phyloP scores from a whole-genome alignment of 2,888 invertebrate species.

The Bibio marci region DNA sequence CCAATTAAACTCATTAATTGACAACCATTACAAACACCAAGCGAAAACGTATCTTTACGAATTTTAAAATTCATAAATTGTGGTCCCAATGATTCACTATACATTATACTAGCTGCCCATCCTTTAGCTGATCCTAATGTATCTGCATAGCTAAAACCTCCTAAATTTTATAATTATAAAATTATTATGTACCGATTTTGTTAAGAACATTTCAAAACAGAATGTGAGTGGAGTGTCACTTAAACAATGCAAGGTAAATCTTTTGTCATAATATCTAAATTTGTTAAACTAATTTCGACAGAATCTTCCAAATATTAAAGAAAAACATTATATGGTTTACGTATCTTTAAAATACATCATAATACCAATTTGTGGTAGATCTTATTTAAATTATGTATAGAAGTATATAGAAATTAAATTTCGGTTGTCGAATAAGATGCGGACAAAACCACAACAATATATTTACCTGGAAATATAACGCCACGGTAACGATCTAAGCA shows the following conservation, averaged over 20 bases:
- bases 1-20: conserved; percentile 89
- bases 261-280: no score
- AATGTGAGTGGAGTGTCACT: no score
- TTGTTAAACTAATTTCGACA: no score
- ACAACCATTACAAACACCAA: conserved; percentile 98
- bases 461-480: conserved; percentile 64
- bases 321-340: no score
- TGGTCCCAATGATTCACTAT: conserved; percentile 52
- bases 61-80: conserved; percentile 64
- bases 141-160: conserved; percentile 95
- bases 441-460: neutral
- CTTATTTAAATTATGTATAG: no score
- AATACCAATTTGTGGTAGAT: no score
- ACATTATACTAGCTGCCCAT: conserved; percentile 86
- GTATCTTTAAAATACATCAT: no score
- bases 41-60: conserved; percentile 73
- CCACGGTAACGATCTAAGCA: conserved; percentile 71
- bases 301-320: no score
- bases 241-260: no score
- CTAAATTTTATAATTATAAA: neutral
- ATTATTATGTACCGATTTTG: no score
- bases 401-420: no score
- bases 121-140: conserved; percentile 95
- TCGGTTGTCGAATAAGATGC: no score
- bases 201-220: conserved; percentile 1